Evolutionary conservation across 2,888 invertebrate species (phyloP), one percentile per base, ranked within the genome.

Genomic region (Macaria liturata): DNA sequence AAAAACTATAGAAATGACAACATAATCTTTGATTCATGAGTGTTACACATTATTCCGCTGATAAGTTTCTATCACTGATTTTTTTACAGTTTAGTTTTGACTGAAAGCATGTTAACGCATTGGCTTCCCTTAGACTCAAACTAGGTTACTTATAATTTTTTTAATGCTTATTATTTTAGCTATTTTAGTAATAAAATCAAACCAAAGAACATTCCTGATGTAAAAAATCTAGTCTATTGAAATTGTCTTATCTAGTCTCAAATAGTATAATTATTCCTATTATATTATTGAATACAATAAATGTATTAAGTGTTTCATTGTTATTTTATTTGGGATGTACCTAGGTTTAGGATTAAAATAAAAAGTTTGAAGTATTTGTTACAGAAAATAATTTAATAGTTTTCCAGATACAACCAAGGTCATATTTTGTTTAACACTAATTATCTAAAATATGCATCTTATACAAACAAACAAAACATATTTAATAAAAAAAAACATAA

Each of bases 361-460:
- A 39, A 31, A 39, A 20, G 20, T 2, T 20, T 59, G 62, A 59
- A 9, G 8, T 52, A 34, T 37, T 9, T 50, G 30, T 46, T 67
- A 67, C 9, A 48, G 59, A 67, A 69, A 70, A 70, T 70, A 71
- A 63, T 71, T 64, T 71, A 71, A 68, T 67, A 59, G 34, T 51
- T 62, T 60, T 57, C 58, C 54, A 53, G 44, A 57, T 64, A 66
- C 62, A 61, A 60, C 54, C 57, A 61, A 61, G 32, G 44, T 52
- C 53, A 63, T 37, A 37, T 37, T 4, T 37, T 37, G 7, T 37
- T 6, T 37, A 37, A 6, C 4, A 37, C 34, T 4, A 37, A 37
- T 6, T 6, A 37, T 37, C 34, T 37, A 37, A 37, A 37, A 37
- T 37, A 37, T 37, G 7, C 34, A 37, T 37, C 7, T 37, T 7